These are phyloP conservation scores for Regulus satrapa DNA, from an alignment of 2,113 vertebrate species.

Conservation along the genomic window DNA sequence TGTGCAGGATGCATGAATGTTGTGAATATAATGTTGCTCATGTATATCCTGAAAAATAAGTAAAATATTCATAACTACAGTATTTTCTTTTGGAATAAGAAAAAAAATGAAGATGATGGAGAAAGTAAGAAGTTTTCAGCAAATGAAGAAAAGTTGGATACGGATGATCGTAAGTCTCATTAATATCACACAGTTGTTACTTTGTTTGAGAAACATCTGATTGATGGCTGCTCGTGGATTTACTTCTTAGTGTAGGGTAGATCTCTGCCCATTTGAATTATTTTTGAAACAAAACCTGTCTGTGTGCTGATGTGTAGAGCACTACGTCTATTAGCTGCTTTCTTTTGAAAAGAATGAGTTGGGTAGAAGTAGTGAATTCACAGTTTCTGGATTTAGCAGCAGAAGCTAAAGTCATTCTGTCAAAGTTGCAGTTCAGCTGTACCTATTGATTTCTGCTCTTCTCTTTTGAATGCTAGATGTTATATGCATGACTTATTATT, in stretches of 20 bases:
- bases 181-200: neutral
- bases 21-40: neutral
- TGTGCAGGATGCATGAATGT: neutral
- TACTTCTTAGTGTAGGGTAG: neutral
- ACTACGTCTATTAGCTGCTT: neutral
- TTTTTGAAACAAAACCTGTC: neutral
- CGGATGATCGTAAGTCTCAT: constrained; percentile 85
- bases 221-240: neutral
- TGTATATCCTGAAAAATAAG: constrained; percentile 35
- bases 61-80: constrained; percentile 19
- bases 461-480: neutral
- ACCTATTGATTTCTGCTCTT: neutral
- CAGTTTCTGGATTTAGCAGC: neutral
- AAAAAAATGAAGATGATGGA: constrained; percentile 83
- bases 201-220: neutral
- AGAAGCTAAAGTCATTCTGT: neutral
- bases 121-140: constrained; percentile 84
- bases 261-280: neutral
- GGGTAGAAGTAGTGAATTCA: neutral
- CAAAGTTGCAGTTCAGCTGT: neutral
- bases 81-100: constrained; percentile 78
- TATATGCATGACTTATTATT: neutral
- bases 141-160: constrained; percentile 79
- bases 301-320: neutral
- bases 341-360: neutral